These are phyloP conservation scores for Montipora capitata DNA, from an alignment of 92 coral and sea anemone species.

Conservation along the genomic window DNA sequence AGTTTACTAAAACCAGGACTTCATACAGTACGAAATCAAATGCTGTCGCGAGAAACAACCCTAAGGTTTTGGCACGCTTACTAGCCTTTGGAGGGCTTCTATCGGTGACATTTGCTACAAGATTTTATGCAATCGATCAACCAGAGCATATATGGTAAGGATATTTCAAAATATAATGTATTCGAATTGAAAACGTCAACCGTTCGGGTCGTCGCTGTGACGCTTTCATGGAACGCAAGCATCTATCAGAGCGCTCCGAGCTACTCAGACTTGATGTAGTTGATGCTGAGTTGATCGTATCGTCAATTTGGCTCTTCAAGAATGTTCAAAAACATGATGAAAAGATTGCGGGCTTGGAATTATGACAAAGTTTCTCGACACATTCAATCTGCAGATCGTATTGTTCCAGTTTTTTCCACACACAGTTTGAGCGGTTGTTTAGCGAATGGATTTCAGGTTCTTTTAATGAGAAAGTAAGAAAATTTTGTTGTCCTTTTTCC, in stretches of 20 bases:
- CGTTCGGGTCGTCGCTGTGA: background rate
- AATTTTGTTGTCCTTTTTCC: background rate
- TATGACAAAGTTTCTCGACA: no score
- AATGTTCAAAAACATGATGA: no score
- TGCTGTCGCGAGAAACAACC: constrained; percentile 2
- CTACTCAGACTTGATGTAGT: no score
- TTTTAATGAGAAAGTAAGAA: background rate
- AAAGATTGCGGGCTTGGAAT: no score
- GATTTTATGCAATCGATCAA: constrained; percentile 82
- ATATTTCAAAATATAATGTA: background rate
- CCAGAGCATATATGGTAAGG: constrained; percentile 98
- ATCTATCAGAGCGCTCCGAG: no score
- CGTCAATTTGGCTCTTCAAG: no score
- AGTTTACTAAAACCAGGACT: background rate
- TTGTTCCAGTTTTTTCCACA: no score
- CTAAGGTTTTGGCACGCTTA: constrained; percentile 58
- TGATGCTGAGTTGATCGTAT: no score
- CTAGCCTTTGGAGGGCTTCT: constrained; percentile 78
- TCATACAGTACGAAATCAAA: background rate
- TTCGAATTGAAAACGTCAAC: background rate
- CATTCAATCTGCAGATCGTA: no score
- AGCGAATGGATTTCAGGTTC: background rate
- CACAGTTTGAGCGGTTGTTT: constrained; percentile 21
- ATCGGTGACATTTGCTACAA: constrained; percentile 81
- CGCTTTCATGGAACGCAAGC: no score